phyloP scores from a whole-genome alignment of 2,888 invertebrate species.

The Pimpla rufipes region DNA sequence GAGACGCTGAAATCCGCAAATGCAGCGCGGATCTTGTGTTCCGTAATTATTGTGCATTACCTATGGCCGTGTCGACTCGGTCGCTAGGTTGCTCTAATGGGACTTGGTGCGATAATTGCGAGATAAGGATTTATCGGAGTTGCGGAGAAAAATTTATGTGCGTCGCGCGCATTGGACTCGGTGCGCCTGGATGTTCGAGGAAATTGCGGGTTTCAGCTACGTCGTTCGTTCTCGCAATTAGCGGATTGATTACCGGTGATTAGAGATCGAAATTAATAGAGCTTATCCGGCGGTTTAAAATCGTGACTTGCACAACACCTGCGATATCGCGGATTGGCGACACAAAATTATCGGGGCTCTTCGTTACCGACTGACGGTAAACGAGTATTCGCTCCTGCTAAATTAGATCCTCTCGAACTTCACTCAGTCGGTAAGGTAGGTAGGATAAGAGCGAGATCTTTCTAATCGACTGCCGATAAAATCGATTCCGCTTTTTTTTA shows the following conservation, averaged over 20 bases:
- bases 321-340: no score
- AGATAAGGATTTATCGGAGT: conserved; percentile 1
- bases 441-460: neutral
- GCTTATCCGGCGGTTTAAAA: neutral
- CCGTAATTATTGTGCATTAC: neutral
- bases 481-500: neutral
- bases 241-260: neutral
- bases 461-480: neutral
- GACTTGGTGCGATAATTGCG: neutral
- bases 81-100: neutral
- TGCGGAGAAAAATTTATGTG: neutral
- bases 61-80: neutral
- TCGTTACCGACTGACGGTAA: neutral
- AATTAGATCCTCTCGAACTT: neutral
- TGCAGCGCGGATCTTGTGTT: no score
- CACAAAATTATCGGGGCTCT: neutral
- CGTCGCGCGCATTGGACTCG: neutral
- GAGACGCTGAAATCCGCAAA: no score
- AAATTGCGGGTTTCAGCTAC: neutral
- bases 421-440: neutral
- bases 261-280: neutral
- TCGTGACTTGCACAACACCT: neutral
- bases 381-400: neutral
- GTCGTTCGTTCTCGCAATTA: neutral
- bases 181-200: neutral